Evolutionary conservation across 2,113 vertebrate genomes (phyloP).

Genomic region (Osmerus mordax): DNA sequence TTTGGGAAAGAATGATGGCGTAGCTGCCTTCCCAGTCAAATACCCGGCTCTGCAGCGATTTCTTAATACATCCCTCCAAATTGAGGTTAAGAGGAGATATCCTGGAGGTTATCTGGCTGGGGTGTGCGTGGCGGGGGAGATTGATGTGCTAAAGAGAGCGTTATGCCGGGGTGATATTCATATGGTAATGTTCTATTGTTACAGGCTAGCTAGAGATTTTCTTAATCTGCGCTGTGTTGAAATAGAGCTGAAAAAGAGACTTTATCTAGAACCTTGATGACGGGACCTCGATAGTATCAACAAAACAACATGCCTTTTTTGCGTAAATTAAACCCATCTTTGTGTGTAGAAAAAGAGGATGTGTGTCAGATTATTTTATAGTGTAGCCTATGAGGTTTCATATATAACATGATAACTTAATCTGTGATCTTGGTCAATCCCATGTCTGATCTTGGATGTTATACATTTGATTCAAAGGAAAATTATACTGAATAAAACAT

Average conservation of each 20-base stretch:
- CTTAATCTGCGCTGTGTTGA: slow-evolving; percentile 74
- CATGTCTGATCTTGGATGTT: not conserved
- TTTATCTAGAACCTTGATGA: slow-evolving; percentile 64
- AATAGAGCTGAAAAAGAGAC: slow-evolving; percentile 56
- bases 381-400: not conserved
- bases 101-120: slow-evolving; percentile 78
- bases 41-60: slow-evolving; percentile 55
- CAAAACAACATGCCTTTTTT: slow-evolving; percentile 32
- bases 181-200: slow-evolving; percentile 80
- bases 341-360: not conserved
- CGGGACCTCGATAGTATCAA: slow-evolving; percentile 38
- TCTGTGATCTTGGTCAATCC: not conserved
- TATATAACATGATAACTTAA: slow-evolving; percentile 27
- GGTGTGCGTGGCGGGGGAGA: slow-evolving; percentile 68
- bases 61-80: slow-evolving; percentile 82
- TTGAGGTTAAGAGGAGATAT: slow-evolving; percentile 85
- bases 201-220: slow-evolving; percentile 62
- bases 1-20: slow-evolving; percentile 61
- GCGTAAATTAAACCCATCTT: not conserved
- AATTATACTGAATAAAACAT: not conserved
- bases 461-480: not conserved
- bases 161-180: slow-evolving; percentile 74
- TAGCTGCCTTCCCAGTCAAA: slow-evolving; percentile 47
- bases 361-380: not conserved
- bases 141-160: slow-evolving; percentile 78